Evolutionary conservation across 2,888 invertebrate genomes (phyloP), one percentile per base, ranked within the genome.

Genomic region (Brenthis daphne): DNA sequence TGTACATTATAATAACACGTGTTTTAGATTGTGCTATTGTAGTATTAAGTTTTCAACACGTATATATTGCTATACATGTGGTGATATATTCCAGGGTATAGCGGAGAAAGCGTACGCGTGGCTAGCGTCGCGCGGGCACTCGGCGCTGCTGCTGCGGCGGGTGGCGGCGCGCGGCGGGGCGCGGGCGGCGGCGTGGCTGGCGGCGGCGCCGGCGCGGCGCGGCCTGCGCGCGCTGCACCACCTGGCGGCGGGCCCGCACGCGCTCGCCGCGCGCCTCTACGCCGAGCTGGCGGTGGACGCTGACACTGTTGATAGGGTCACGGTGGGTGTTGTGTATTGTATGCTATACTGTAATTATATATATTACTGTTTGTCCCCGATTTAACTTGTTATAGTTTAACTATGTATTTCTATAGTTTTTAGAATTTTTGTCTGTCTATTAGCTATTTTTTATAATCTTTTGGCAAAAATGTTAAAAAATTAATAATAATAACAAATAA

Each of bases 291-390:
- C 83, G 20, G 77, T 93, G 16, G 98, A 97, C 85, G 89, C 84
- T 0, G 95, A 95, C 77, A 94, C 94, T 55, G 92, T 96, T 0
- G 90, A 92, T 1, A 91, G 96, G 72, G 96, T 96, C 85, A 96
- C 95, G 83, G 95, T 94, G 47, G 68, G 74, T 16, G 33, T 95
- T 64, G 1, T 37, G 2, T 29, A 29, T 3, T 29, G 29, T 29
- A 3, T 29, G 29, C 29, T 29, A 29, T 29, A 29, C 29, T 16
- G 16, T 16, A n/a, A n/a, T n/a, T n/a, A 16, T 16, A 16, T 16
- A 16, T 16, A 16, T 16, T 29, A 29, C 29, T 29, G 29, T 29
- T 4, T 29, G 4, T 29, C 29, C 29, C 29, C 29, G 29, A 4
- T 4, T 29, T 29, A 4, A 29, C 4, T 0, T 29, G 29, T 29